Evolutionary conservation across 2,888 invertebrate species (phyloP), one percentile per base, ranked within the genome.

Genomic region (Noctuana brunneofusca): DNA sequence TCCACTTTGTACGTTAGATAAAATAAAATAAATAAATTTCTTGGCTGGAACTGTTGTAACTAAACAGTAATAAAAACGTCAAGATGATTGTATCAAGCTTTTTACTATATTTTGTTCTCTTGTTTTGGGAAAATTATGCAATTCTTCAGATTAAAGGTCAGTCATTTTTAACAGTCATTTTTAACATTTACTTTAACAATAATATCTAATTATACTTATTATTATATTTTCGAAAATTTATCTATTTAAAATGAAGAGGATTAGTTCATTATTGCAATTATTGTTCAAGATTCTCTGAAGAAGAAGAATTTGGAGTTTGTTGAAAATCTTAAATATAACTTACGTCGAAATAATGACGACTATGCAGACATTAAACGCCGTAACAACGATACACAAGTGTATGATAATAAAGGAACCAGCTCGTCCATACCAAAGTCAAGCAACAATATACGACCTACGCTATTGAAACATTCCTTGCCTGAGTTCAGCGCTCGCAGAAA

Each of bases 311-410:
- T 55, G 4, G 24, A 63, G 22, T 75, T 84, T 14, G 68, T 76
- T 4, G 69, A 80, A 14, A 53, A 65, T 4, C 71, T 85, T 18
- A 80, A 75, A 64, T 56, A 73, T 3, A 69, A 78, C 38, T 68
- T 86, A 8, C 73, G 73, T 18, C 72, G 67, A 6, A 78, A 83
- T 65, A 85, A 86, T 53, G 84, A 86, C 24, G 85, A 86, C 62
- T 84, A 83, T 65, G 60, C 57, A 2, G 75, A 76, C 12, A 16
- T 4, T 9, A 38, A 14, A 30, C n/a, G 30, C n/a, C 9, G 2
- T 30, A 9, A 1, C 9, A 30, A 30, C 6, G 9, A 30, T 30
- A 30, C 30, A 30, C 30, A 30, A 30, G 30, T 30, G 6, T 30
- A 8, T 38, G n/a, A 38, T 38, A n/a, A 38, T 38, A 38, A 3